A percentile compares a stretch with the other conserved stretches of the same genome.
Evolutionary conservation across 2,797 vertebrate genomes (phyloP).

Genomic region (Manis pentadactyla): DNA sequence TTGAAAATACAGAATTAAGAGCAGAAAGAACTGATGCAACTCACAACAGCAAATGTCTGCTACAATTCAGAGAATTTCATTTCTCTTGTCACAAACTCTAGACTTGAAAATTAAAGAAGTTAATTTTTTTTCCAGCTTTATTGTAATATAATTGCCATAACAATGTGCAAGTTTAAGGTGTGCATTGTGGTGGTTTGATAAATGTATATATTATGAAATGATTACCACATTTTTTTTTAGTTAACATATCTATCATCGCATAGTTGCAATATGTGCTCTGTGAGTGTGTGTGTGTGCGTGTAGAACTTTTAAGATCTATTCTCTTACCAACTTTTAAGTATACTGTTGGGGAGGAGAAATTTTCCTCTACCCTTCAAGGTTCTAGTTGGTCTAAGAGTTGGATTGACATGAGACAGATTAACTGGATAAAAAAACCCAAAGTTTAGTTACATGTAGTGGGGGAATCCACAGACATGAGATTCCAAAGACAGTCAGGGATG

Average conservation of each 20-base stretch:
- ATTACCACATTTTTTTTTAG: neutral
- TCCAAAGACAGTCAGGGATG: no score
- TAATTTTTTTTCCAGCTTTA: neutral
- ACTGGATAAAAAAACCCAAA: no score
- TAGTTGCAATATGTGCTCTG: neutral
- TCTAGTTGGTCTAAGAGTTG: no score
- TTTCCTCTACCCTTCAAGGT: no score
- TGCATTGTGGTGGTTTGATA: neutral
- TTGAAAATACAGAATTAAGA: conserved; percentile 29
- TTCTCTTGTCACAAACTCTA: neutral
- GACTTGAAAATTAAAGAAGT: neutral
- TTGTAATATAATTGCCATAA: neutral
- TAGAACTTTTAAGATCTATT: neutral
- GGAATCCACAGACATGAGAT: no score
- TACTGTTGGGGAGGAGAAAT: no score
- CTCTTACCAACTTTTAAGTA: neutral
- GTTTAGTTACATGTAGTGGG: no score
- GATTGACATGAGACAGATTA: no score
- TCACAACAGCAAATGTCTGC: neutral
- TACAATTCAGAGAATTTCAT: conserved; percentile 4
- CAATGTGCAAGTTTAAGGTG: neutral
- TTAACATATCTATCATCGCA: neutral
- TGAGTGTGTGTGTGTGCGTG: neutral
- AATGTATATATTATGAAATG: neutral
- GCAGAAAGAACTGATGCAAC: neutral